A percentile compares a stretch with the other conserved stretches of the same genome.
These are phyloP conservation scores for Rhinopomastus cyanomelas DNA, from an alignment of 2,113 vertebrate species.

Conservation along the genomic window DNA sequence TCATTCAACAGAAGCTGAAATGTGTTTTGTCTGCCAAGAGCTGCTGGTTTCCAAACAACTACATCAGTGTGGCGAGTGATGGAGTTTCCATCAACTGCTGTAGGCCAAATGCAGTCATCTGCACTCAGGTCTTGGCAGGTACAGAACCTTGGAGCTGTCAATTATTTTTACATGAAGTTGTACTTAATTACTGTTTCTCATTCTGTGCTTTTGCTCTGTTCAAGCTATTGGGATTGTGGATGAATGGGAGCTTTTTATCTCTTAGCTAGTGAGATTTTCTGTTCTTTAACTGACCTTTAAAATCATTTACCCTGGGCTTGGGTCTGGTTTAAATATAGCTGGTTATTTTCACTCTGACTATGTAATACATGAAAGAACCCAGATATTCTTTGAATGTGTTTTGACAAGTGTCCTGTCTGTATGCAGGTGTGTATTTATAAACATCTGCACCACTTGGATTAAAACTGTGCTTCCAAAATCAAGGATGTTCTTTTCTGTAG, in stretches of 20 bases:
- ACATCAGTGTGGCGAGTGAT: slow-evolving; percentile 52
- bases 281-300: slow-evolving; percentile 62
- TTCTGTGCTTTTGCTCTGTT: neutral
- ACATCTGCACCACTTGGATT: neutral
- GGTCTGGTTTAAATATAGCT: slow-evolving; percentile 64
- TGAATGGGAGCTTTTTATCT: slow-evolving; percentile 11
- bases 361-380: slow-evolving; percentile 55
- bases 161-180: neutral
- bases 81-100: slow-evolving; percentile 62
- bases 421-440: slow-evolving; percentile 62
- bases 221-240: neutral
- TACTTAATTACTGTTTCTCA: neutral
- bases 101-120: slow-evolving; percentile 56
- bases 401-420: slow-evolving; percentile 38
- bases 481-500: neutral
- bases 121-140: slow-evolving; percentile 63
- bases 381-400: slow-evolving; percentile 67
- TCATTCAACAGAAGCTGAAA: slow-evolving; percentile 66
- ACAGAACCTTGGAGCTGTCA: slow-evolving; percentile 11
- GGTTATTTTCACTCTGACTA: slow-evolving; percentile 51
- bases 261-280: slow-evolving; percentile 31
- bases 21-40: slow-evolving; percentile 41
- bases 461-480: slow-evolving; percentile 20
- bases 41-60: slow-evolving; percentile 42
- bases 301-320: slow-evolving; percentile 50